phyloP scores from a whole-genome alignment of 2,797 vertebrate genomes.

The Aplochiton taeniatus region DNA sequence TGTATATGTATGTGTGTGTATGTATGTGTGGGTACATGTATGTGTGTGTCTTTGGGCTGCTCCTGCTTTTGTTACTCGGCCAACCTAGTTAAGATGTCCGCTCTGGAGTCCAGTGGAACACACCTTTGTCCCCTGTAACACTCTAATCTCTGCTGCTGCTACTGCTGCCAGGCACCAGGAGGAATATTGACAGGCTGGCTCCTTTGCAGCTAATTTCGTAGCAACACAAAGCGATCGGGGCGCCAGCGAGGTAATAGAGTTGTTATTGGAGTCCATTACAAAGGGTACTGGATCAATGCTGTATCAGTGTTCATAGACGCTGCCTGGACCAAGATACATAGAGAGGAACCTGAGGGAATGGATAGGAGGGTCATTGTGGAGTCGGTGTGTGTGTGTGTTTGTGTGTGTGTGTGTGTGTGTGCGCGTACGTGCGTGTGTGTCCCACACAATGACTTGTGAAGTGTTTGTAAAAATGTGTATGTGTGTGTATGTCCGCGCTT shows the following conservation, averaged over 20 bases:
- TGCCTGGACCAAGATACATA: constrained; percentile 44
- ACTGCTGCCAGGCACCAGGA: constrained; percentile 48
- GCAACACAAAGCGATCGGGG: constrained; percentile 74
- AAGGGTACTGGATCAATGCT: constrained; percentile 86
- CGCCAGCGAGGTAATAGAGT: constrained; percentile 84
- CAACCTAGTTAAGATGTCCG: too few species aligned
- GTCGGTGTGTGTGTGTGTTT: constrained; percentile 6
- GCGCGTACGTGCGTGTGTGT: constrained; percentile 5
- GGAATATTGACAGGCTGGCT: constrained; percentile 85
- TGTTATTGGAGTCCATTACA: constrained; percentile 92
- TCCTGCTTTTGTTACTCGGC: constrained; percentile 19
- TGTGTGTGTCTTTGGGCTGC: too few species aligned
- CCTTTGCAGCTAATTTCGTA: constrained; percentile 83
- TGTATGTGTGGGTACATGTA: too few species aligned
- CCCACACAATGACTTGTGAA: too few species aligned
- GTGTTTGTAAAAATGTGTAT: too few species aligned
- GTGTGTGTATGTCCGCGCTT: too few species aligned
- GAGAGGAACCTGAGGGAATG: too few species aligned
- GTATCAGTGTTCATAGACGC: constrained; percentile 83
- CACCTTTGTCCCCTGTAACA: constrained; percentile 89
- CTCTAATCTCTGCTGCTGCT: constrained; percentile 80
- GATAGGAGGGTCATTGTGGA: too few species aligned
- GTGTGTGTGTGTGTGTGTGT: constrained; percentile 15
- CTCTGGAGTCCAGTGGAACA: constrained; percentile 76
- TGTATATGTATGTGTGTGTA: too few species aligned